Evolutionary conservation across 2,113 vertebrate species (phyloP), one percentile per base, ranked within the genome.

Genomic region (Protobothrops flavoviridis): DNA sequence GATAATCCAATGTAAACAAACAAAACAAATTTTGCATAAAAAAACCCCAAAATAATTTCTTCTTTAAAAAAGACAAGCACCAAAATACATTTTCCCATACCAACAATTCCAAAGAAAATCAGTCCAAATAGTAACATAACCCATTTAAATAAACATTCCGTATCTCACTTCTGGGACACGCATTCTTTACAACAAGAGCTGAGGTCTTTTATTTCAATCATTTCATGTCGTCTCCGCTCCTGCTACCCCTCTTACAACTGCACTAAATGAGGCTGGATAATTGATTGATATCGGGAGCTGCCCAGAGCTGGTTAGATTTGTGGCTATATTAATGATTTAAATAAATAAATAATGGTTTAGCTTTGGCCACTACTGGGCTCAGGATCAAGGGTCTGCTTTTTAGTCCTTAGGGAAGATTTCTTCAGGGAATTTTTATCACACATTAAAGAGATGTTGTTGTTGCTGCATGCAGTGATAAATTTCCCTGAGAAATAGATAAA

Each of bases 381-480:
- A 86, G 86, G 87, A 93, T 87, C 64, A 94, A 92, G 91, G 2
- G 52, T 91, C 92, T 3, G 39, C 0, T 43, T 95, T 94, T 57
- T 20, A 0, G 93, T 92, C 90, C 93, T 94, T 7, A 39, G 90
- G 86, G 89, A 94, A 96, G 91, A 45, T 85, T 94, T 93, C n/a
- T 87, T 92, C 90, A 33, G 24, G 87, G 26, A 94, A 90, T 86
- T 93, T 93, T 94, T 87, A 93, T 94, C 92, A 92, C 90, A 92
- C 74, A 94, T 92, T 24, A 85, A 85, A 94, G 91, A 10, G n/a
- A 94, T 4, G 88, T 95, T 85, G n/a, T 20, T 93, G 91, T 11
- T 93, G 57, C 59, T 95, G 96, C 94, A 57, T 26, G 93, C 92
- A 90, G 88, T 64, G 93, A 91, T 81, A 92, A 91, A 93, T 48